Base-by-base conservation (phyloP, 2,113 vertebrate genomes). In the Pipra filicauda region DNA sequence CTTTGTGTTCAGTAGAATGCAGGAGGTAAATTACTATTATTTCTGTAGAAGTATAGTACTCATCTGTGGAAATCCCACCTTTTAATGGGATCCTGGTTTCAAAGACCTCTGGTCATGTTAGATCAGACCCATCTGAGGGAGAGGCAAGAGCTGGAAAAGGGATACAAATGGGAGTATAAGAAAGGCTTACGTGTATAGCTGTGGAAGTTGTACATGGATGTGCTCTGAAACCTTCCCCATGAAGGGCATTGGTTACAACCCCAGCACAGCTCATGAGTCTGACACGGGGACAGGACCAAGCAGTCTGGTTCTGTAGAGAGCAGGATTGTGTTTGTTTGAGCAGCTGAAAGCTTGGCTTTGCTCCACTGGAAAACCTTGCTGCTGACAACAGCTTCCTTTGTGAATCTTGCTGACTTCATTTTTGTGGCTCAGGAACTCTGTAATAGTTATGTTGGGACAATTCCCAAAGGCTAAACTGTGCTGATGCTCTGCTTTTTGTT, bases 381-480 rank as follows among this genome's bases (percentile, higher is more conserved):
- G 72, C 88, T 96, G 82, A 83, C 72, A 76, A 88, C 44, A 71
- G 72, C 90, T 92, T 95, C 88, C 80, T 86, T 77, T 89, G 57
- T 90, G 79, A 79, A 81, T 93, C 72, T 69, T 78, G 73, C 85
- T 95, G 92, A 75, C 85, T 95, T 96, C 14, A 66, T 92, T 92
- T 87, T 15, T 91, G 88, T 92, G 84, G 51, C 76, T 76, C 1
- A 0, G 26, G 73, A 67, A 6, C 39, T 95, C 62, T 82, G 43
- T 70, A 72, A 72, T 78, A 77, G 70, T 82, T 91, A 26, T 65
- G 31, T 24, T 91, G 75, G 93, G 89, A 86, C 44, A 78, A 67
- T 66, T 97, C 85, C 85, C 79, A 39, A 74, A 49, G 75, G 78
- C 78, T 91, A 22, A 77, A 48, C 65, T 88, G 28, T 75, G 66